Conservation (phyloP, 2,797 vertebrate genomes). For the Cuculus canorus region DNA sequence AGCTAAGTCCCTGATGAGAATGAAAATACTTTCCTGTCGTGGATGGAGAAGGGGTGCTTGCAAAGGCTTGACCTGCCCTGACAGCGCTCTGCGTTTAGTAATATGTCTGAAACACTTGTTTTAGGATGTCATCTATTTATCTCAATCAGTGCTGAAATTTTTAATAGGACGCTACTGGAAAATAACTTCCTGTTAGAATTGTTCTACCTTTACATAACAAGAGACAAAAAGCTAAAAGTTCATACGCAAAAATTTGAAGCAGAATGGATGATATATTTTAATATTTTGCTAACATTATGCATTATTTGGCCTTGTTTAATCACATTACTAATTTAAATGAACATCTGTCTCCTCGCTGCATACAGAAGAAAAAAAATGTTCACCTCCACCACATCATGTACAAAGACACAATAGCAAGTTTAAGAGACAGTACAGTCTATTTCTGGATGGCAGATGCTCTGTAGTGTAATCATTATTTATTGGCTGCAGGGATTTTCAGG, state of each 20-base stretch:
- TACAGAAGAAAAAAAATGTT: conserved; percentile 67
- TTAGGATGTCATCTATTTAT: neutral
- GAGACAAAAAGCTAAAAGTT: neutral
- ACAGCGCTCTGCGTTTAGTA: neutral
- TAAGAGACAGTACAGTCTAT: conserved; percentile 47
- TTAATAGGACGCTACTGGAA: neutral
- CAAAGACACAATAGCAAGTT: conserved; percentile 66
- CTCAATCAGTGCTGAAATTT: neutral
- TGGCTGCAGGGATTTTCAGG: conserved; percentile 68
- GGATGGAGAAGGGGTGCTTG: neutral
- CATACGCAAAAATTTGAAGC: neutral
- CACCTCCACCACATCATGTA: conserved; percentile 58
- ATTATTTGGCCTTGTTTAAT: conserved; percentile 54
- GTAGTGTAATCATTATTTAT: conserved; percentile 53
- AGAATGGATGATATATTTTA: neutral
- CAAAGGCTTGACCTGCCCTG: neutral
- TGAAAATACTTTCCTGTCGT: neutral
- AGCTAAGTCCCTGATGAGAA: neutral
- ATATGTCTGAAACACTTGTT: neutral
- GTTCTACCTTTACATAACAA: neutral
- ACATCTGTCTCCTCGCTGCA: conserved; percentile 35
- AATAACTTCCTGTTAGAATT: neutral
- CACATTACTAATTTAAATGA: conserved; percentile 68
- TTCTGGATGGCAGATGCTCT: conserved; percentile 75
- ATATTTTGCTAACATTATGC: conserved; percentile 1